Percentiles rank a stretch among this genome's conserved stretches.
Evolutionary conservation across 2,888 invertebrate genomes (phyloP).

Genomic region (Anthrax anthrax): DNA sequence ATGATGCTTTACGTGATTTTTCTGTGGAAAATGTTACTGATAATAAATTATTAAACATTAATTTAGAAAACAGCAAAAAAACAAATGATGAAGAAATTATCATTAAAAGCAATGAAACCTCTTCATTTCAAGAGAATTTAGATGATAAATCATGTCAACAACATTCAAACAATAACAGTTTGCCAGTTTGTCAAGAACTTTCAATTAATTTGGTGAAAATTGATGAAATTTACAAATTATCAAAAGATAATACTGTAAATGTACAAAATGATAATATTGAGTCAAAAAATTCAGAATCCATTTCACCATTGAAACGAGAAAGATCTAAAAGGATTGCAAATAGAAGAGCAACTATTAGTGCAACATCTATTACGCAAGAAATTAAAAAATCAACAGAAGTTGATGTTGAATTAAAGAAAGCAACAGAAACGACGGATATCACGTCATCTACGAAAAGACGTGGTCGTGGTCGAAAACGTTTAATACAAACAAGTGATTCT

Average conservation of each 20-base stretch:
- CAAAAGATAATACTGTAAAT: not conserved
- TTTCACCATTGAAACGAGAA: not conserved
- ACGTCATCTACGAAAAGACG: not conserved
- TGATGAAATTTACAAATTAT: not conserved
- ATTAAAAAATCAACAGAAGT: not conserved
- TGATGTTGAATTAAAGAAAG: not conserved
- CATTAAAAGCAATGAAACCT: too few species aligned
- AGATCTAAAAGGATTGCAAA: not conserved
- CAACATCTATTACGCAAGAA: not conserved
- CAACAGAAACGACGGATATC: not conserved
- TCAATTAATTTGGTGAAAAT: not conserved
- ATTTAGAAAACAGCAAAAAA: not conserved
- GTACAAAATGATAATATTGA: not conserved
- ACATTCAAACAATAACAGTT: not conserved
- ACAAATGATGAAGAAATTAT: too few species aligned
- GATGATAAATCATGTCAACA: too few species aligned
- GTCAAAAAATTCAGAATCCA: not conserved
- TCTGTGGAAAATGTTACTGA: not conserved
- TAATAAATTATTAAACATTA: not conserved
- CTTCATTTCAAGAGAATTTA: too few species aligned
- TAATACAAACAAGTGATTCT: not conserved
- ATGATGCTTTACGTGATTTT: too few species aligned
- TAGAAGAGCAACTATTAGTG: not conserved
- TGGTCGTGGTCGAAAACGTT: not conserved
- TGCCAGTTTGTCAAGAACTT: not conserved